These are phyloP conservation scores for Dendrocincla fuliginosa DNA, from an alignment of 2,797 vertebrate species.

Conservation along the genomic window DNA sequence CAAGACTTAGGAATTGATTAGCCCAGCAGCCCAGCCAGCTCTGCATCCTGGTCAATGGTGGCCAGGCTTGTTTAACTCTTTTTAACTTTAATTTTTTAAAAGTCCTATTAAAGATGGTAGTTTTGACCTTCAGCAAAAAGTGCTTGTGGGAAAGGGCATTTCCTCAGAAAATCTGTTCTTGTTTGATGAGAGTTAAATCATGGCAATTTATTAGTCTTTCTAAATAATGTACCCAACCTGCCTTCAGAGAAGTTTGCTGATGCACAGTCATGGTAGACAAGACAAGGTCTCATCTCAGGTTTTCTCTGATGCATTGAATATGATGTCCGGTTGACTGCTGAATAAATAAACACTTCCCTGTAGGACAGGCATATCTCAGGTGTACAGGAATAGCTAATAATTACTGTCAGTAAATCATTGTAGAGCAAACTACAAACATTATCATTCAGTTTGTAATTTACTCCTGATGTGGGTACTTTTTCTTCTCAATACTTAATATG, in stretches of 20 bases:
- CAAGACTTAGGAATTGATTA: not conserved
- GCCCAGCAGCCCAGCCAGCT: not conserved
- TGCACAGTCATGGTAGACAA: not conserved
- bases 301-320: not conserved
- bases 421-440: not conserved
- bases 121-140: not conserved
- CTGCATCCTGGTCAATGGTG: not conserved
- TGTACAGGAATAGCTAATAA: not conserved
- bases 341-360: not conserved
- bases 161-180: not conserved
- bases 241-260: not conserved
- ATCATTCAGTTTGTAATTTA: conserved; percentile 47
- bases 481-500: conserved; percentile 27
- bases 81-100: not conserved
- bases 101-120: not conserved
- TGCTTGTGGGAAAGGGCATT: not conserved
- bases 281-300: not conserved
- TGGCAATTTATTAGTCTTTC: not conserved
- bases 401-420: conserved; percentile 7
- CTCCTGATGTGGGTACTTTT: conserved; percentile 32
- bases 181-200: not conserved
- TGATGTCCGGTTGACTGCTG: not conserved
- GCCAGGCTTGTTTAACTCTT: not conserved
- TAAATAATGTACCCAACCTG: not conserved
- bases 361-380: not conserved